Evolutionary conservation across 2,113 vertebrate species (phyloP).

Genomic region (Callospermophilus lateralis): DNA sequence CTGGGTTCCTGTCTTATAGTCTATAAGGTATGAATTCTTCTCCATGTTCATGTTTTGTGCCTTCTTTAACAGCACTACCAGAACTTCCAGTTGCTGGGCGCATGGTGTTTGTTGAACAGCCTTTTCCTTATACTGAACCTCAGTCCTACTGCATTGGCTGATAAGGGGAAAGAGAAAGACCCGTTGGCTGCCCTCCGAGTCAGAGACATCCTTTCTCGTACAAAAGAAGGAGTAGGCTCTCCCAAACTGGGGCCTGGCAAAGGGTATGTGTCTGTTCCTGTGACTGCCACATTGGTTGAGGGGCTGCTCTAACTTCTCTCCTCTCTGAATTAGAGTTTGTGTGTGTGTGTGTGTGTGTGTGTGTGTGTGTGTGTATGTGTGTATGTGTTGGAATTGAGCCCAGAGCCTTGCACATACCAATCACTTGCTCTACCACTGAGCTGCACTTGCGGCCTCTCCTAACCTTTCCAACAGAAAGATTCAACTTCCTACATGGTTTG

Average conservation of each 20-base stretch:
- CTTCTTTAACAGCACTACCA: conserved; percentile 94
- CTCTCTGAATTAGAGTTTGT: background rate
- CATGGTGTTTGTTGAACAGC: conserved; percentile 99
- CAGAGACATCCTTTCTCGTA: conserved; percentile 95
- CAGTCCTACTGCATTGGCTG: conserved; percentile 97
- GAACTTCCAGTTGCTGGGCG: conserved; percentile 98
- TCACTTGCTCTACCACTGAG: background rate
- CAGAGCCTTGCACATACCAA: background rate
- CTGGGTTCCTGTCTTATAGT: background rate
- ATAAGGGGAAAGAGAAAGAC: conserved; percentile 99
- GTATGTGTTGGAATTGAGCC: background rate
- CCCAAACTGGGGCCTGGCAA: conserved; percentile 98
- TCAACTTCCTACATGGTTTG: background rate
- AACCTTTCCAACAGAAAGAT: background rate
- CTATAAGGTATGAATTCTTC: background rate
- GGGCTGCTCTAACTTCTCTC: background rate
- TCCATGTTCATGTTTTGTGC: conserved; percentile 27
- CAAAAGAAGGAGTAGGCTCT: conserved; percentile 97
- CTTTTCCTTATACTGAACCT: conserved; percentile 98
- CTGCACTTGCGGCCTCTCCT: background rate
- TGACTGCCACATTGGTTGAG: too few relatives aligned
- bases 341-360: background rate
- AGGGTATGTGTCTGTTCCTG: conserved; percentile 89
- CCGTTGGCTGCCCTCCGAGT: conserved; percentile 97
- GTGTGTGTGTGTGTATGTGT: background rate